Evolutionary conservation across 1,140 invertebrate species (phyloP).

Genomic region (Eueides isabella): DNA sequence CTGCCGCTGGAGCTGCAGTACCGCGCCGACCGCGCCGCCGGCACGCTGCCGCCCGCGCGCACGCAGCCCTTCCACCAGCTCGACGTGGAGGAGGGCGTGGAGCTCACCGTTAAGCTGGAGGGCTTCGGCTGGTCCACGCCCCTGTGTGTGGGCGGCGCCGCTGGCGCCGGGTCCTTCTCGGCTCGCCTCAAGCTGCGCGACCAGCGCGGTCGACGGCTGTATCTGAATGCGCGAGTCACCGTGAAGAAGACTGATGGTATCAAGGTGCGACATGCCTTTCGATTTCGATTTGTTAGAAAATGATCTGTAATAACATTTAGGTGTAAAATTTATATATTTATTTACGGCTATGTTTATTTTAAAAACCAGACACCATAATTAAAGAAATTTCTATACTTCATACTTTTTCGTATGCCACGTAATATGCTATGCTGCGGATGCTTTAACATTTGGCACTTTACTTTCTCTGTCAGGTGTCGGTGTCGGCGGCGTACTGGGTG

Average conservation of each 20-base stretch:
- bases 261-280: constrained; percentile 61
- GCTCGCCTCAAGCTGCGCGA: constrained; percentile 84
- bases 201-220: constrained; percentile 86
- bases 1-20: constrained; percentile 89
- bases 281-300: no score
- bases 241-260: constrained; percentile 77
- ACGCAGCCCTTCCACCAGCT: constrained; percentile 79
- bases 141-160: constrained; percentile 79
- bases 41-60: constrained; percentile 67
- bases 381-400: no score
- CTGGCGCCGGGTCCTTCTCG: constrained; percentile 72
- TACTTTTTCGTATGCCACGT: no score
- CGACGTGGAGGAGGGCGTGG: constrained; percentile 87
- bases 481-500: constrained; percentile 96
- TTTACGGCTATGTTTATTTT: no score
- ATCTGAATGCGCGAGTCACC: constrained; percentile 86
- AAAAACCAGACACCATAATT: no score
- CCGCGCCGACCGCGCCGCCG: constrained; percentile 82
- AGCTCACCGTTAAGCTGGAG: constrained; percentile 87
- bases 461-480: constrained; percentile 64
- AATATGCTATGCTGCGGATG: no score
- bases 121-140: constrained; percentile 90
- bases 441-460: no score
- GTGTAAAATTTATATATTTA: no score
- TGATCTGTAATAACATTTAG: no score